Evolutionary conservation across 2,113 vertebrate genomes (phyloP).

Genomic region (Climacteris rufus): DNA sequence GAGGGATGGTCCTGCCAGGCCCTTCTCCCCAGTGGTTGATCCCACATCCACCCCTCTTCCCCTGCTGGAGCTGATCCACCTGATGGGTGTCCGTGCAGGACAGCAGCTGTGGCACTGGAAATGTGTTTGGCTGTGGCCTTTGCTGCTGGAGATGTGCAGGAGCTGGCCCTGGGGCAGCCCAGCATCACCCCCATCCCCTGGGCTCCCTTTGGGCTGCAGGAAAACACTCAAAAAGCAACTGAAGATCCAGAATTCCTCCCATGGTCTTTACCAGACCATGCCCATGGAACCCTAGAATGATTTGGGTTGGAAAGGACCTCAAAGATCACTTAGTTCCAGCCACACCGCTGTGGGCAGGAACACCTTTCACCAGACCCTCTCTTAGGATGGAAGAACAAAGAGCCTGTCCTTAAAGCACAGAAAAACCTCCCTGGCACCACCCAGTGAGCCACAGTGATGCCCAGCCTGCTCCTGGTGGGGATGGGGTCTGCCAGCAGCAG

Average conservation of each 20-base stretch:
- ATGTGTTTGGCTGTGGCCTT: not conserved
- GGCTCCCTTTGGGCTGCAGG: not conserved
- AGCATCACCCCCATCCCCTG: not conserved
- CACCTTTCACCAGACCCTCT: not conserved
- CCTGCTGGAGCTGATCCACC: not conserved
- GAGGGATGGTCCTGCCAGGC: not conserved
- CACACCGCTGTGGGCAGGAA: not conserved
- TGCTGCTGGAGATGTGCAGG: not conserved
- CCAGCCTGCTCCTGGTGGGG: not conserved
- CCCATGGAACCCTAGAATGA: accelerated
- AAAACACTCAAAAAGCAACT: not conserved
- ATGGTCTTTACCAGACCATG: accelerated
- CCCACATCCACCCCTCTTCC: accelerated
- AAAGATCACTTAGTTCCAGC: not conserved
- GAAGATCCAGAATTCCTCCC: not conserved
- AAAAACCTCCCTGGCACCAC: not conserved
- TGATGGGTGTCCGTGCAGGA: accelerated
- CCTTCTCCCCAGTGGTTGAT: not conserved
- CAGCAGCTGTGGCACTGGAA: not conserved
- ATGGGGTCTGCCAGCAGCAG: not conserved
- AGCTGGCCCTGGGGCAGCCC: not conserved
- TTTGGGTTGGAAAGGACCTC: not conserved
- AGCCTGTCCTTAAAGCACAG: accelerated
- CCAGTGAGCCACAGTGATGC: accelerated
- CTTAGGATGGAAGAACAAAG: not conserved